phyloP scores from a whole-genome alignment of 2,113 vertebrate genomes.

The Damaliscus lunatus region DNA sequence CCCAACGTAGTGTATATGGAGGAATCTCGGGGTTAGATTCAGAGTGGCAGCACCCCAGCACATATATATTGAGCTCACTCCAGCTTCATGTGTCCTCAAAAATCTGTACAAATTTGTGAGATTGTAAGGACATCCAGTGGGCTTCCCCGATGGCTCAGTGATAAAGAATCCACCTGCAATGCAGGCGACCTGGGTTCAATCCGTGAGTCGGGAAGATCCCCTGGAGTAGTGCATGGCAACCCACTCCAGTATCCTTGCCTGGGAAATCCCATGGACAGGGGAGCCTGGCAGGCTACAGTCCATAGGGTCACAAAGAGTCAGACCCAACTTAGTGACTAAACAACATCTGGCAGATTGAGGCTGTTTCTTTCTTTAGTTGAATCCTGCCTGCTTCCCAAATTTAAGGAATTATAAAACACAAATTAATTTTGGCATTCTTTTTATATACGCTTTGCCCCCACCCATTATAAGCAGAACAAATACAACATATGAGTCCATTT shows the following conservation, averaged over 20 bases:
- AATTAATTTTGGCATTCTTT: neutral
- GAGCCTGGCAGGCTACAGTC: neutral
- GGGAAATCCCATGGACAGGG: neutral
- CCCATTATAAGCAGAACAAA: neutral
- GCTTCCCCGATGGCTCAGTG: neutral
- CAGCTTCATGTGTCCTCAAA: neutral
- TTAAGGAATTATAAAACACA: neutral
- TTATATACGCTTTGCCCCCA: neutral
- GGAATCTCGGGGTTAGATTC: neutral
- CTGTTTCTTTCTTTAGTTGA: neutral
- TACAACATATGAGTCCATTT: neutral
- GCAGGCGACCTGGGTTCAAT: neutral
- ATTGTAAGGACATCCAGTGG: neutral
- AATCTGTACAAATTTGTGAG: fast-evolving
- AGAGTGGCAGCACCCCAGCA: neutral
- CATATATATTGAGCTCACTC: neutral
- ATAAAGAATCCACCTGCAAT: neutral
- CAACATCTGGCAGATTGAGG: neutral
- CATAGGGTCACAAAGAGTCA: neutral
- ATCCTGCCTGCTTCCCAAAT: neutral
- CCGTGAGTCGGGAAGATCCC: neutral
- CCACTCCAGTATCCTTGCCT: neutral
- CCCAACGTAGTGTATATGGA: fast-evolving
- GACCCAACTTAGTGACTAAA: neutral
- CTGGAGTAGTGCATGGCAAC: neutral